Percentiles rank a stretch among this genome's conserved stretches.
These are phyloP conservation scores for Actinemys pallida DNA, from an alignment of 2,113 vertebrate species.

Conservation along the genomic window DNA sequence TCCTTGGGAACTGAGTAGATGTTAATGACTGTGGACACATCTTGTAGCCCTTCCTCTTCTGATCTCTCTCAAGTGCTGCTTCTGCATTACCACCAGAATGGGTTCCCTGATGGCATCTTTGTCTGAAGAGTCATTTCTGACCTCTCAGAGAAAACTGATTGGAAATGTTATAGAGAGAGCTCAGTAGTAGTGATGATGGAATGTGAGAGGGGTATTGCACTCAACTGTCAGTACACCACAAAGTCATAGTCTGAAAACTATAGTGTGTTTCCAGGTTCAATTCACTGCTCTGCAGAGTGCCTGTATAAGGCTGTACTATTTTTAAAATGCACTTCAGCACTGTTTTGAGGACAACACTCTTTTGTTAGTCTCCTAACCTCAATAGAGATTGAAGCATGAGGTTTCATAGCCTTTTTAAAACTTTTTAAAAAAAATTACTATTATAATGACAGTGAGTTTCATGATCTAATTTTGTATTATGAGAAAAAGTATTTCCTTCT, in stretches of 20 bases:
- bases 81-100: neutral
- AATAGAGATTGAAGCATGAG: too few relatives aligned
- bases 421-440: too few relatives aligned
- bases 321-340: neutral
- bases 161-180: too few relatives aligned
- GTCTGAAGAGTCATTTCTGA: too few relatives aligned
- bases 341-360: too few relatives aligned
- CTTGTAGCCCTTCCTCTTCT: neutral
- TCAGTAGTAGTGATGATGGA: neutral
- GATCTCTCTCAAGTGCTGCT: neutral
- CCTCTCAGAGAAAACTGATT: too few relatives aligned
- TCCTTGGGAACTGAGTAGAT: neutral
- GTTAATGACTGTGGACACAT: neutral
- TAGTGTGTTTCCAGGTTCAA: neutral
- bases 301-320: neutral
- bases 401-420: too few relatives aligned
- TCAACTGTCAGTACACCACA: neutral
- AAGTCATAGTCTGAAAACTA: neutral
- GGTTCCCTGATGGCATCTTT: neutral
- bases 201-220: neutral
- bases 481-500: neutral
- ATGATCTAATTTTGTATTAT: neutral
- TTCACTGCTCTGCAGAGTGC: neutral
- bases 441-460: too few relatives aligned
- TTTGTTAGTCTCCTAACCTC: too few relatives aligned